phyloP scores from a whole-genome alignment of 2,888 invertebrate species.

The Brachypalpus laphriformis region DNA sequence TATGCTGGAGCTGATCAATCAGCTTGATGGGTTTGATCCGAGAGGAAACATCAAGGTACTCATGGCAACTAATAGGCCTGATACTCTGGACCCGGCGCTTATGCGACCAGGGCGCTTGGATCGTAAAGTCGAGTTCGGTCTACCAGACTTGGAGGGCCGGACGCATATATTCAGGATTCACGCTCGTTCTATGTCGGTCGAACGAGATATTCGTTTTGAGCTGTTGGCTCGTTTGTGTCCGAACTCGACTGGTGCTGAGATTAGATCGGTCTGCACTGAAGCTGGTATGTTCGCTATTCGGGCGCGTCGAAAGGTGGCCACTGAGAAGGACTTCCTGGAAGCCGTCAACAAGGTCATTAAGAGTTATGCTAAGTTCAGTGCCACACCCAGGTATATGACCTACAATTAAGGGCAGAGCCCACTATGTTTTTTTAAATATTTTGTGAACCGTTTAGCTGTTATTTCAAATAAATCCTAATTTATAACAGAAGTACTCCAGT shows the following conservation, averaged over 20 bases:
- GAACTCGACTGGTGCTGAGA: conserved; percentile 97
- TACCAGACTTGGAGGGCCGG: conserved; percentile 98
- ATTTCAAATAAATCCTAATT: background rate
- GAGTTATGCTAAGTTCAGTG: conserved; percentile 97
- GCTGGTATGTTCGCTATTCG: conserved; percentile 99
- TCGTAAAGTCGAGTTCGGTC: conserved; percentile 98
- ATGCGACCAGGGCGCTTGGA: conserved; percentile 99
- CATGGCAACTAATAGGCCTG: conserved; percentile 99
- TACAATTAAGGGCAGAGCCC: conserved; percentile 88
- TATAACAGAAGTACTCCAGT: no score
- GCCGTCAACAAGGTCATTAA: conserved; percentile 99
- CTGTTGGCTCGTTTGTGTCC: conserved; percentile 97
- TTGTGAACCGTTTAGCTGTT: background rate
- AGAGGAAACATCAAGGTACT: conserved; percentile 98
- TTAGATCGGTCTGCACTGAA: conserved; percentile 97
- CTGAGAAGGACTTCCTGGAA: conserved; percentile 99
- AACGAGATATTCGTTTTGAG: conserved; percentile 98
- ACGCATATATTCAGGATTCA: conserved; percentile 99
- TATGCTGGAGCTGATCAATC: conserved; percentile 99
- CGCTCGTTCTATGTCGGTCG: conserved; percentile 99
- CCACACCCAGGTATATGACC: conserved; percentile 97
- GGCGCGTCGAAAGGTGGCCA: conserved; percentile 98
- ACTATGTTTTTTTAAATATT: background rate
- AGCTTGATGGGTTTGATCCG: conserved; percentile 99
- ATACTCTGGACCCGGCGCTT: conserved; percentile 98